phyloP scores from a whole-genome alignment of 2,797 vertebrate genomes.

The Pangasius mekongensis region DNA sequence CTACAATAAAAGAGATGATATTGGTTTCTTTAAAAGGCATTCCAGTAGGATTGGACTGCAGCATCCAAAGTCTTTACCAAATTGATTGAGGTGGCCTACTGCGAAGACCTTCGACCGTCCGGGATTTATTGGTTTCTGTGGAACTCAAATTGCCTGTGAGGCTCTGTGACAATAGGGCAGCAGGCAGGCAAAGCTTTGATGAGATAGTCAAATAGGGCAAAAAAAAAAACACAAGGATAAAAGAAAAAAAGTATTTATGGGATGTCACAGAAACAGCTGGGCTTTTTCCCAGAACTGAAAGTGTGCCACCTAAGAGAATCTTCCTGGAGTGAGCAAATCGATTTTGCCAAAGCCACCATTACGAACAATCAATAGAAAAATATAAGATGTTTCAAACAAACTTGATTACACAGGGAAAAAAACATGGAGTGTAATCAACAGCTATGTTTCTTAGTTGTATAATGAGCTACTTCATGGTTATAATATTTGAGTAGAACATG shows the following conservation, averaged over 20 bases:
- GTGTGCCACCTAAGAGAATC: slow-evolving; percentile 10
- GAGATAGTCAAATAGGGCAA: slow-evolving; percentile 43
- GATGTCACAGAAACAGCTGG: slow-evolving; percentile 28
- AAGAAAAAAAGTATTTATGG: slow-evolving; percentile 30
- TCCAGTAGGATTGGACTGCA: slow-evolving; percentile 1
- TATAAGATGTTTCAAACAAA: neutral
- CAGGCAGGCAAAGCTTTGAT: slow-evolving; percentile 36
- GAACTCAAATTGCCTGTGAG: slow-evolving; percentile 12
- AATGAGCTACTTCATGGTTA: neutral
- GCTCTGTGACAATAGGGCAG: slow-evolving; percentile 40
- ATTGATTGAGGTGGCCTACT: slow-evolving; percentile 37
- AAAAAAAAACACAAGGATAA: slow-evolving; percentile 35
- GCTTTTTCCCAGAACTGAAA: slow-evolving; percentile 19
- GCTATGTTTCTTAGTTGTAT: neutral
- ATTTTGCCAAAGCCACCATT: slow-evolving; percentile 14
- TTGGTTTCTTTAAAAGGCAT: slow-evolving; percentile 28
- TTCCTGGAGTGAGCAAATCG: slow-evolving; percentile 13
- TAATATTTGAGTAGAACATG: neutral
- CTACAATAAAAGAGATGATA: slow-evolving; percentile 33
- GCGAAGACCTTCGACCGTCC: slow-evolving; percentile 19
- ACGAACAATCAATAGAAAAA: slow-evolving; percentile 20
- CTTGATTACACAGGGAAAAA: neutral
- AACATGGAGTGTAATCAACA: neutral
- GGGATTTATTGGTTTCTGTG: slow-evolving; percentile 44
- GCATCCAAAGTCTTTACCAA: slow-evolving; percentile 16